phyloP scores from a whole-genome alignment of 2,888 invertebrate species.

The Drosophila suboccidentalis region DNA sequence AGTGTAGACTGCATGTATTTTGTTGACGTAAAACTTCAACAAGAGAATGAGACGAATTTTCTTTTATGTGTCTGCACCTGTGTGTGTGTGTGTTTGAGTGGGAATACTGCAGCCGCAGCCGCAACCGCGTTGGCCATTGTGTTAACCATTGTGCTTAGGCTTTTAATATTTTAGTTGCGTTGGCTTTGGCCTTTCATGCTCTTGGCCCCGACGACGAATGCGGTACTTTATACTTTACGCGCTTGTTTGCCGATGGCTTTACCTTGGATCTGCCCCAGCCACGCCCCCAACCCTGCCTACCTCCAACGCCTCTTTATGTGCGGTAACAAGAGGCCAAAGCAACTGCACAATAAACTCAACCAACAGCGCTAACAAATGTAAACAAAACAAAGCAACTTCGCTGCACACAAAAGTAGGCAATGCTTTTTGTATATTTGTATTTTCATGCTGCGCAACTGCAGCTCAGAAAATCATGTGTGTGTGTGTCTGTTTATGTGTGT shows the following conservation, averaged over 20 bases:
- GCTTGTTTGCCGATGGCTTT: conserved; percentile 31
- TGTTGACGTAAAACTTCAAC: conserved; percentile 2
- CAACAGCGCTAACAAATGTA: conserved; percentile 43
- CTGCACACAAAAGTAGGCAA: conserved; percentile 69
- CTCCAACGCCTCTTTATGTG: background rate
- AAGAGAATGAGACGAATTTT: conserved; percentile 11
- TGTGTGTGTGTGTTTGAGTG: conserved; percentile 15
- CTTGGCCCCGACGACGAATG: conserved; percentile 13
- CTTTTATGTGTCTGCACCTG: conserved; percentile 14
- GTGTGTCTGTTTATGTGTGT: conserved; percentile 13
- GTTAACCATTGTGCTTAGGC: conserved; percentile 71
- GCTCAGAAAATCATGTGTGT: background rate
- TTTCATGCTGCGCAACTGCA: background rate
- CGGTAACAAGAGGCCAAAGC: conserved; percentile 37
- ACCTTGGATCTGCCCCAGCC: conserved; percentile 40
- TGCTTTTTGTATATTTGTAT: conserved; percentile 27
- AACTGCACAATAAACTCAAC: conserved; percentile 60
- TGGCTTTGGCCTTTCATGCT: conserved; percentile 39
- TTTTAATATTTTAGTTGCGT: conserved; percentile 75
- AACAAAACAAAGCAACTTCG: conserved; percentile 47
- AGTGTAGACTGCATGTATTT: background rate
- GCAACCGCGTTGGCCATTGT: conserved; percentile 40
- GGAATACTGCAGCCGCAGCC: conserved; percentile 10
- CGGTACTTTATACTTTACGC: conserved; percentile 27
- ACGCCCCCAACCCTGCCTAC: background rate